Percentiles rank a stretch among this genome's conserved stretches.
Conservation (phyloP, 2,113 vertebrate species). For the Stigmatopora nigra region DNA sequence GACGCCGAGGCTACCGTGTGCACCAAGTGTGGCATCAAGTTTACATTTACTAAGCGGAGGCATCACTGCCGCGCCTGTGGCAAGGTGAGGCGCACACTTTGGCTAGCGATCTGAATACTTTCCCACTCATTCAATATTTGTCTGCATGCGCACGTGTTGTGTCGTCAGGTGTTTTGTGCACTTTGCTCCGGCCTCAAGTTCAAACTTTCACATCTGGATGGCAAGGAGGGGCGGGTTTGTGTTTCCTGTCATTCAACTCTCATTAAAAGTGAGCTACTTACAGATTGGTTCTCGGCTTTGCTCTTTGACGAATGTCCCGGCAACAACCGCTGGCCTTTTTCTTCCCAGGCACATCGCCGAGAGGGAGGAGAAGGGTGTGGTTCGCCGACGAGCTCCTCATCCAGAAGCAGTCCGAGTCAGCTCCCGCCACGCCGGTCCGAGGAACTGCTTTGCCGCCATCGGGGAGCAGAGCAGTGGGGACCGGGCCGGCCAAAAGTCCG, state of each 20-base stretch:
- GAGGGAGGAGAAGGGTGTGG: constrained; percentile 91
- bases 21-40: constrained; percentile 95
- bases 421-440: constrained; percentile 78
- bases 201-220: constrained; percentile 89
- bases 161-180: constrained; percentile 84
- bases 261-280: constrained; percentile 79
- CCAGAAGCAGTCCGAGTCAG: constrained; percentile 82
- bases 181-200: constrained; percentile 91
- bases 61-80: constrained; percentile 97
- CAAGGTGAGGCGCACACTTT: constrained; percentile 74
- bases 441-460: constrained; percentile 75
- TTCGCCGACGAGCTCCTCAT: constrained; percentile 90
- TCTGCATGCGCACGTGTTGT: constrained; percentile 27
- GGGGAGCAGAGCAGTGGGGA: constrained; percentile 51
- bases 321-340: not conserved
- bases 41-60: constrained; percentile 94
- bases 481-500: constrained; percentile 71
- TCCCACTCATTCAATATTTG: constrained; percentile 9
- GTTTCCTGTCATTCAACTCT: constrained; percentile 91
- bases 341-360: constrained; percentile 67
- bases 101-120: not conserved
- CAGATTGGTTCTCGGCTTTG: not conserved
- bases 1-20: constrained; percentile 93
- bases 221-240: constrained; percentile 93
- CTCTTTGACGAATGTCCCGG: not conserved